These are phyloP conservation scores for Harpegnathos saltator DNA, from an alignment of 1,140 invertebrate genomes.

Conservation along the genomic window DNA sequence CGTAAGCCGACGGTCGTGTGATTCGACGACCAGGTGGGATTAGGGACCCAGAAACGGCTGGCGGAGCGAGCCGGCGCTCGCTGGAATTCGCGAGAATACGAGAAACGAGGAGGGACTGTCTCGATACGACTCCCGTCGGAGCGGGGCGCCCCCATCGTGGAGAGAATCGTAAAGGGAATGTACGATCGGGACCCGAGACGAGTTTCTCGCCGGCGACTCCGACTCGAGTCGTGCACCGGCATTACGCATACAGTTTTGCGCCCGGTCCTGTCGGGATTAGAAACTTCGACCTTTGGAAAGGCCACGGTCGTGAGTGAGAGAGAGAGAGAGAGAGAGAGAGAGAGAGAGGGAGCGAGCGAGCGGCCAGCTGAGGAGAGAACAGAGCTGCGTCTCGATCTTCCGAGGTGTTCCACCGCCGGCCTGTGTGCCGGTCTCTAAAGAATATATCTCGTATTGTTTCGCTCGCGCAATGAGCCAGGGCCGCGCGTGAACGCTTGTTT, in stretches of 20 bases:
- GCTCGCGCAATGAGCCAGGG: not conserved
- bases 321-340: no score
- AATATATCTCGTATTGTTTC: not conserved
- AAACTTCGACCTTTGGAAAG: slow-evolving; percentile 65
- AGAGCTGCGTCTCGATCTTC: slow-evolving; percentile 31
- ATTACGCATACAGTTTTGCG: slow-evolving; percentile 74
- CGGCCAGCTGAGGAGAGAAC: slow-evolving; percentile 54
- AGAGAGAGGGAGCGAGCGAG: no score
- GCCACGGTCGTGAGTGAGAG: slow-evolving; percentile 44
- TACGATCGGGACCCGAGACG: slow-evolving; percentile 63
- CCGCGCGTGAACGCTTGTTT: not conserved
- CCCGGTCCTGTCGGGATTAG: slow-evolving; percentile 67
- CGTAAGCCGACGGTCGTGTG: slow-evolving; percentile 61
- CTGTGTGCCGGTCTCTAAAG: not conserved
- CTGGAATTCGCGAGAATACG: slow-evolving; percentile 42
- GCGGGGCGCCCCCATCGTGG: slow-evolving; percentile 15
- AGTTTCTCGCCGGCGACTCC: slow-evolving; percentile 31
- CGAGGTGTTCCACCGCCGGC: not conserved
- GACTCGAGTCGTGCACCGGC: slow-evolving; percentile 42
- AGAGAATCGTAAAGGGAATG: slow-evolving; percentile 73
- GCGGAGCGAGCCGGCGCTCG: slow-evolving; percentile 17
- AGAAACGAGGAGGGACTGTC: slow-evolving; percentile 15
- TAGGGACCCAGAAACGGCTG: slow-evolving; percentile 54
- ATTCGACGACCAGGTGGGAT: slow-evolving; percentile 56
- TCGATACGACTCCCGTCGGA: slow-evolving; percentile 4